phyloP scores from a whole-genome alignment of 2,888 invertebrate species.

The Lochmaea crataegi region DNA sequence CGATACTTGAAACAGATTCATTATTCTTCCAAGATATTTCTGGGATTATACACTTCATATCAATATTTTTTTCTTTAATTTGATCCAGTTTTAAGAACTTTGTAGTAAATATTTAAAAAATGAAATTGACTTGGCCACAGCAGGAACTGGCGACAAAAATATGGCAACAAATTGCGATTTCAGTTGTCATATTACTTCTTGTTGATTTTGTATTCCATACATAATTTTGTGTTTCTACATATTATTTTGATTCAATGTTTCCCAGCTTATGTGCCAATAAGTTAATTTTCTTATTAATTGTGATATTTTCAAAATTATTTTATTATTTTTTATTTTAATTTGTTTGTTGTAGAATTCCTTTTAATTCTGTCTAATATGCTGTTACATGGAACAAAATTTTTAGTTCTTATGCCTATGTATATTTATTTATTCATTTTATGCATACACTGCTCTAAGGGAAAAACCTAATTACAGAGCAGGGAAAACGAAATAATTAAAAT shows the following conservation, averaged over 20 bases:
- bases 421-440: too few relatives aligned
- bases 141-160: slow-evolving; percentile 18
- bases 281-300: too few relatives aligned
- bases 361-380: too few relatives aligned
- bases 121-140: not conserved
- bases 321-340: too few relatives aligned
- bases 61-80: not conserved
- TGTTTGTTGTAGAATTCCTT: too few relatives aligned
- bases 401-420: too few relatives aligned
- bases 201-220: not conserved
- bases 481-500: too few relatives aligned
- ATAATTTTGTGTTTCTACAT: not conserved
- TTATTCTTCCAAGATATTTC: slow-evolving; percentile 98
- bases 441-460: too few relatives aligned
- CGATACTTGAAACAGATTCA: slow-evolving; percentile 92
- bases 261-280: not conserved
- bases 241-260: not conserved
- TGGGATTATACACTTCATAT: slow-evolving; percentile 92
- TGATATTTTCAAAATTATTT: too few relatives aligned
- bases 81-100: not conserved
- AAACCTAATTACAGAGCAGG: too few relatives aligned
- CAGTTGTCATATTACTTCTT: slow-evolving; percentile 5
- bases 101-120: not conserved
- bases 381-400: too few relatives aligned
- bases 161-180: slow-evolving; percentile 7